Evolutionary conservation across 2,113 vertebrate genomes (phyloP).

Genomic region (Sphyrna mokarran): DNA sequence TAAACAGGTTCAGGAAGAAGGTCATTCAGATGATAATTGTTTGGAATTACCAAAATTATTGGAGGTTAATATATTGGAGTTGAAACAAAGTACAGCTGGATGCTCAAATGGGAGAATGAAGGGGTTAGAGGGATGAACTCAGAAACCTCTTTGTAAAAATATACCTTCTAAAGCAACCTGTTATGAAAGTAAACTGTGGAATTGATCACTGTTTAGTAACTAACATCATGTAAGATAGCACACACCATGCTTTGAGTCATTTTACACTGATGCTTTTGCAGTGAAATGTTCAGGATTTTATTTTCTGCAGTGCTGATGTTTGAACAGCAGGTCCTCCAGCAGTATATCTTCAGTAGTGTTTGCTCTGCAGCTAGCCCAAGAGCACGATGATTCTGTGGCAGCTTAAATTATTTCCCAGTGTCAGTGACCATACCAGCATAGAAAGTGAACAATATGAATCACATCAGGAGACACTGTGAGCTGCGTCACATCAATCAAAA

Average conservation of each 20-base stretch:
- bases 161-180: background rate
- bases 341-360: background rate
- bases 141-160: background rate
- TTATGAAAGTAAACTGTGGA: background rate
- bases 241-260: background rate
- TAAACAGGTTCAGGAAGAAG: background rate
- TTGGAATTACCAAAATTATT: background rate
- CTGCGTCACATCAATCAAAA: slow-evolving; percentile 6
- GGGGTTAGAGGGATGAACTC: background rate
- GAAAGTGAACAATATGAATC: background rate
- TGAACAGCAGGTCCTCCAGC: background rate
- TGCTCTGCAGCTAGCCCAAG: background rate
- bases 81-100: background rate
- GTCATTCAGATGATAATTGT: background rate
- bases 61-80: background rate
- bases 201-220: background rate
- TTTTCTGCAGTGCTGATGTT: background rate
- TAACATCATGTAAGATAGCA: background rate
- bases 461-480: background rate
- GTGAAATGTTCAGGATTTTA: background rate
- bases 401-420: background rate
- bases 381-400: background rate
- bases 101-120: background rate
- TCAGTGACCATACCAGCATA: background rate
- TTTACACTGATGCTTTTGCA: background rate